A percentile compares a stretch with the other conserved stretches of the same genome.
phyloP scores from a whole-genome alignment of 2,113 vertebrate species.

The Salvator merianae region DNA sequence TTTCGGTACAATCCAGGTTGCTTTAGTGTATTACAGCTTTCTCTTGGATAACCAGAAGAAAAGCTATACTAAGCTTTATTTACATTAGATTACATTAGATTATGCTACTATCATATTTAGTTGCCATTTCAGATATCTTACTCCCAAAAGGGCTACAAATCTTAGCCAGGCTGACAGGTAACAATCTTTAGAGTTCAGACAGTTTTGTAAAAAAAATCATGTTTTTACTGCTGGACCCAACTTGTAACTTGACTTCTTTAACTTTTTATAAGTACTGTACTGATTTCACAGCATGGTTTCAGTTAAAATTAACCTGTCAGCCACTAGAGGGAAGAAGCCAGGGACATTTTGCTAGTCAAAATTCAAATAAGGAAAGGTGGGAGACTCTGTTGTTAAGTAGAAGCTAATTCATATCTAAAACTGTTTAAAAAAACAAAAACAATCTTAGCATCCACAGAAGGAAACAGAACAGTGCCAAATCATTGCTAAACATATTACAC shows the following conservation, averaged over 20 bases:
- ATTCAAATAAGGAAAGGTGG: not conserved
- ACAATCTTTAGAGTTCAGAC: not conserved
- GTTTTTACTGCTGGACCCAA: conserved; percentile 5
- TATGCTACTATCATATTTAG: not conserved
- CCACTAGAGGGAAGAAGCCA: conserved; percentile 62
- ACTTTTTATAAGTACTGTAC: accelerated
- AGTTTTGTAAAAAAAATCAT: not conserved
- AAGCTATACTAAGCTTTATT: not conserved
- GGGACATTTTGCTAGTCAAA: not conserved
- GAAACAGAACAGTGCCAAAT: not conserved
- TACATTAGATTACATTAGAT: not conserved
- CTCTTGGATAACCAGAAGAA: conserved; percentile 1
- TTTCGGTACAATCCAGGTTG: not conserved
- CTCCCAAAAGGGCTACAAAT: not conserved
- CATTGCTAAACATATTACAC: not conserved
- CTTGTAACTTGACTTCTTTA: accelerated
- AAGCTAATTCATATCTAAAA: not conserved
- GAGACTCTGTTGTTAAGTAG: not conserved
- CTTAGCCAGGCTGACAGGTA: not conserved
- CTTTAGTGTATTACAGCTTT: not conserved
- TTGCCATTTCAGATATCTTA: not conserved
- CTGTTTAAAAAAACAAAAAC: not conserved
- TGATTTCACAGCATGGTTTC: accelerated
- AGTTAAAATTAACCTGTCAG: accelerated
- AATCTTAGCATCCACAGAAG: not conserved